Evolutionary conservation across 2,888 invertebrate genomes (phyloP), one percentile per base, ranked within the genome.

Genomic region (Harpagoxenus sublaevis): DNA sequence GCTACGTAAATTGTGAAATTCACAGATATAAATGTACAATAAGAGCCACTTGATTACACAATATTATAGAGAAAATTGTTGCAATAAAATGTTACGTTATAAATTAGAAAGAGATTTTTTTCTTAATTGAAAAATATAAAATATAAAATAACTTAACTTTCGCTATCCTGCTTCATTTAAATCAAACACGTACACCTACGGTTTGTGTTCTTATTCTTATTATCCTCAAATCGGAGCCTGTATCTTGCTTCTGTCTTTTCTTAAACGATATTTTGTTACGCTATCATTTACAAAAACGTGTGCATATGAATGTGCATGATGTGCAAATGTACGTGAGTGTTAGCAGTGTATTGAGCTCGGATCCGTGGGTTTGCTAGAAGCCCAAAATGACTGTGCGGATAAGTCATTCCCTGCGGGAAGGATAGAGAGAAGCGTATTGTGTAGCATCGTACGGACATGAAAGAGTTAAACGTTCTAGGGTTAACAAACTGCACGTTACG

Each of bases 381-480:
- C 15, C 60, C 23, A 42, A 65, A 65, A 65, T 42, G 65, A 65
- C 42, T 42, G 15, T 15, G 31, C 9, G 66, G 66, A 48, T 68
- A 48, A 18, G 66, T 48, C 66, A 18, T 68, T 68, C 18, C 66
- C 18, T 35, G 18, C 48, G 48, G 5, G 48, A 68, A 68, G 18
- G 66, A 31, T 18, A 68, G 48, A 31, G 23, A 48, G 66, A 18
- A 31, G 48, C 31, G 66, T 68, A 68, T 48, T 68, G 31, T 18
- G 18, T 18, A 18, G 48, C 51, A 35, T 51, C n/a, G 48, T 3
- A 68, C 28, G n/a, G 51, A n/a, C 18, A n/a, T 51, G 23, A 68
- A 68, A 31, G 23, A 48, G 66, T 48, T 68, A 68, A 51, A 48
- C 66, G 48, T 31, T 48, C 31, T 9, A 51, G 51, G 70, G 70